Conservation (phyloP, 2,797 vertebrate genomes). For the Podargus strigoides region DNA sequence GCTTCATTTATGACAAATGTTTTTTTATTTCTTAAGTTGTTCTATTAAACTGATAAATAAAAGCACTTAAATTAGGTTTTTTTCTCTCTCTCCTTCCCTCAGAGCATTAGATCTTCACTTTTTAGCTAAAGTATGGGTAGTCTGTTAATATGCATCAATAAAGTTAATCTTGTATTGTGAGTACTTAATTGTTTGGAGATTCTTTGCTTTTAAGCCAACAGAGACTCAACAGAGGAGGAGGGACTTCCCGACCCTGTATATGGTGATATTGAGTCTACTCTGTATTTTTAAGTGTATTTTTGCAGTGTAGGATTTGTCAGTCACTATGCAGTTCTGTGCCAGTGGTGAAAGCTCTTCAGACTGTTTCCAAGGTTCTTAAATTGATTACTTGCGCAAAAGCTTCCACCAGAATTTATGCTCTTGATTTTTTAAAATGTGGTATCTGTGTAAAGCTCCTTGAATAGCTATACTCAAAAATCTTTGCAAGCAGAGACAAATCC, state of each 20-base stretch:
- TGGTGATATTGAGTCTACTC: neutral
- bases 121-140: neutral
- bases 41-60: slow-evolving; percentile 17
- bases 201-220: neutral
- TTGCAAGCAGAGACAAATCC: neutral
- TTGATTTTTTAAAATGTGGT: neutral
- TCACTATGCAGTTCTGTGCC: neutral
- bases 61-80: neutral
- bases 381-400: neutral
- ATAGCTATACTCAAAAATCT: neutral
- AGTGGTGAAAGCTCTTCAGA: neutral
- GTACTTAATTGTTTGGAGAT: neutral
- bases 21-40: slow-evolving; percentile 32
- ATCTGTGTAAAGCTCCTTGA: neutral
- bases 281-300: neutral
- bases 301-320: neutral
- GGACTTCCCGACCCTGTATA: neutral
- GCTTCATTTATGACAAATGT: slow-evolving; percentile 29
- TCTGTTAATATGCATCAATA: neutral
- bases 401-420: neutral
- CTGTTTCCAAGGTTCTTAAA: neutral
- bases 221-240: neutral
- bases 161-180: neutral
- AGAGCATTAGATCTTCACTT: neutral
- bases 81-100: neutral